Conservation (phyloP, 2,797 vertebrate species). For the Sparidentex hasta region DNA sequence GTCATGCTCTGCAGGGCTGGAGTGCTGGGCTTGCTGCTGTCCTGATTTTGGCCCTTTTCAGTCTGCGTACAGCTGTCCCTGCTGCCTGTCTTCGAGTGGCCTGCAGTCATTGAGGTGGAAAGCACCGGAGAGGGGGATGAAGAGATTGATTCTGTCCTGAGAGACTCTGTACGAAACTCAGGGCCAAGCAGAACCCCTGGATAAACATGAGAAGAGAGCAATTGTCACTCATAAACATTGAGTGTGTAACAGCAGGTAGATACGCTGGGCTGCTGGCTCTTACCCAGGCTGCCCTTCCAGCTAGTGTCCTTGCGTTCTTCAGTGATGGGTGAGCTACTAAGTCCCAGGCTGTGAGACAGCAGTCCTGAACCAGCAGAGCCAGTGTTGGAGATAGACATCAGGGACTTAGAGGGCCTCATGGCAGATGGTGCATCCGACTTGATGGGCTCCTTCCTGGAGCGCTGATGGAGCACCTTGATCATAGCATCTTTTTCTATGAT, state of each 20-base stretch:
- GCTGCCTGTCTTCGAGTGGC: slow-evolving; percentile 96
- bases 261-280: slow-evolving; percentile 22
- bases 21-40: slow-evolving; percentile 87
- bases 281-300: slow-evolving; percentile 99
- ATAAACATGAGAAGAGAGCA: slow-evolving; percentile 18
- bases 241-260: background rate
- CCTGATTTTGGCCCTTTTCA: slow-evolving; percentile 89
- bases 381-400: slow-evolving; percentile 97
- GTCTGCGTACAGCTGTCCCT: slow-evolving; percentile 98
- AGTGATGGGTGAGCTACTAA: slow-evolving; percentile 94
- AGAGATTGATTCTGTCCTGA: slow-evolving; percentile 92
- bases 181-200: slow-evolving; percentile 94
- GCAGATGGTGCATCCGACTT: slow-evolving; percentile 91
- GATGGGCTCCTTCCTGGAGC: slow-evolving; percentile 94
- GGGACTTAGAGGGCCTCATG: slow-evolving; percentile 98
- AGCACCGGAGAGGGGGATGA: slow-evolving; percentile 95
- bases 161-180: slow-evolving; percentile 90
- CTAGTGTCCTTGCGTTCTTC: slow-evolving; percentile 95
- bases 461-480: slow-evolving; percentile 99
- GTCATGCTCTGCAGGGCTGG: slow-evolving; percentile 84
- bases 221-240: background rate
- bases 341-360: slow-evolving; percentile 91
- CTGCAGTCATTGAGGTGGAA: slow-evolving; percentile 89
- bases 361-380: slow-evolving; percentile 89
- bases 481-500: slow-evolving; percentile 99